These are phyloP conservation scores for Podarcis muralis DNA, from an alignment of 2,113 vertebrate genomes.

Conservation along the genomic window DNA sequence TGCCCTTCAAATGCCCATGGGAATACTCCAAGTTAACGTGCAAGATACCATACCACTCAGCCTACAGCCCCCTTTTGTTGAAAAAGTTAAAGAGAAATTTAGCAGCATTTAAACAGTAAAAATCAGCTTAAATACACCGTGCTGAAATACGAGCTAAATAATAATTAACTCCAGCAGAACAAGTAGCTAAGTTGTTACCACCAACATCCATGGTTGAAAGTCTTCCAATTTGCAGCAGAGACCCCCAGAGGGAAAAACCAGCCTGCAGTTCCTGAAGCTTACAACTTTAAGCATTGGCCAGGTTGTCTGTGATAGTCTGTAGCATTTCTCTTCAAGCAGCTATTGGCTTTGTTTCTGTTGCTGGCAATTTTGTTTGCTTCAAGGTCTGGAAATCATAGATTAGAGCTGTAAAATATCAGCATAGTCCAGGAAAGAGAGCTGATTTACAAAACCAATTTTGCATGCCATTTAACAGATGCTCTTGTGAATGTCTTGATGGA, in stretches of 20 bases:
- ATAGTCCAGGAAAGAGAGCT: neutral
- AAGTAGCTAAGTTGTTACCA: neutral
- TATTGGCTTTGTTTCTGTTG: neutral
- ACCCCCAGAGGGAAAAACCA: neutral
- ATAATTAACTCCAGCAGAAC: neutral
- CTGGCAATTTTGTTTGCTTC: neutral
- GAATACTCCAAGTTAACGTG: neutral
- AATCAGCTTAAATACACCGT: neutral
- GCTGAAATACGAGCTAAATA: neutral
- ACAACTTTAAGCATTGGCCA: accelerated
- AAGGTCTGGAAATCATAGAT: neutral
- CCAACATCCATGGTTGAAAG: neutral
- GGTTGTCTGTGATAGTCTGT: neutral
- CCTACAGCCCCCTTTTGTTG: neutral
- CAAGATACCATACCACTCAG: neutral
- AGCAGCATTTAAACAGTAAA: neutral
- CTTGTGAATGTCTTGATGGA: neutral
- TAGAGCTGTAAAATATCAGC: neutral
- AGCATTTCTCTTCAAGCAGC: accelerated
- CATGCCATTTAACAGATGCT: neutral
- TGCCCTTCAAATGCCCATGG: neutral
- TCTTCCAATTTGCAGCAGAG: neutral
- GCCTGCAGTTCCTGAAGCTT: neutral
- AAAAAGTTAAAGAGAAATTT: neutral
- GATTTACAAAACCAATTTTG: neutral